Evolutionary conservation across 2,888 invertebrate species (phyloP), one percentile per base, ranked within the genome.

Genomic region (Lithophane semibrunnea): DNA sequence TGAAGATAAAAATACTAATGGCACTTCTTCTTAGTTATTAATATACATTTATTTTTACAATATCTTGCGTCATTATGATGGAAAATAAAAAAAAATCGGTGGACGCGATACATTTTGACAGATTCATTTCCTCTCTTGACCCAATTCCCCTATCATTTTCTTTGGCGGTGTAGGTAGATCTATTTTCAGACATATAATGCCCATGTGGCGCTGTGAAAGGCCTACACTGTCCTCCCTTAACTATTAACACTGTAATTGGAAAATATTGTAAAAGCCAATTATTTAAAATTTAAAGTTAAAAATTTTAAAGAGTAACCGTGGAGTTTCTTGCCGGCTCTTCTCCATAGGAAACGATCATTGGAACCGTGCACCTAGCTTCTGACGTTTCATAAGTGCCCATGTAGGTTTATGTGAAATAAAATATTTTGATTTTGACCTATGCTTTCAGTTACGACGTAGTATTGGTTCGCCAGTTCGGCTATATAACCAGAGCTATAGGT

Each of bases 11-110:
- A 71, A 73, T 84, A 84, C 37, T 13, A 74, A 49, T 47, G 66
- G n/a, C 37, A 21, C 18, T 63, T 52, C 54, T 42, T 68, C 68
- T 63, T 66, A 16, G 75, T 52, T 85, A 61, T 72, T 81, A 69
- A 81, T 71, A 86, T 83, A 49, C 42, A 66, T 86, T 72, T 84
- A 85, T 79, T 85, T 85, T 74, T 87, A 85, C 66, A 68, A 72
- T 66, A 13, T 54, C 70, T 73, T 87, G 73, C 86, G 79, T 86
- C 88, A 77, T 63, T 58, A 64, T 18, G 83, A 65, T 37, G 63
- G 12, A 60, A 70, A 66, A 69, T 70, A 49, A 63, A 58, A 12
- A 58, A 12, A 60, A 60, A 60, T 0, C 3, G 56, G n/a, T 68
- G 37, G 71, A 65, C 16, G 42, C 10, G 42, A 44, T 67, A 37